phyloP scores from a whole-genome alignment of 2,113 vertebrate species.

The Ptyas mucosa region DNA sequence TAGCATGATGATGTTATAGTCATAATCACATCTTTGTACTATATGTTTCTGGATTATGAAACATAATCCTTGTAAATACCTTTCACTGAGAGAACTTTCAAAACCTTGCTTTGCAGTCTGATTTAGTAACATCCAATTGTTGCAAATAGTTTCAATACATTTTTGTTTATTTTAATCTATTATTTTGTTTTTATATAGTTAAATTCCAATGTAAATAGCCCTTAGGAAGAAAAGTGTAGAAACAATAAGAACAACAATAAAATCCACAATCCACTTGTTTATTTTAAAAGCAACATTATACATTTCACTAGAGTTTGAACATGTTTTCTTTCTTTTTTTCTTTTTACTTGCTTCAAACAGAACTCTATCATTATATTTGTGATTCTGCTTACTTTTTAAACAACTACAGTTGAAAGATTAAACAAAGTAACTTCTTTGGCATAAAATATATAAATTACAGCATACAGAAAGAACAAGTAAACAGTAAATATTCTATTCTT shows the following conservation, averaged over 20 bases:
- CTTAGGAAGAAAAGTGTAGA: background rate
- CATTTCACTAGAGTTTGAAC: rapidly evolving
- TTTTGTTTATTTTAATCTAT: background rate
- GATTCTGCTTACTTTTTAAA: background rate
- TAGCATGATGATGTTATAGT: background rate
- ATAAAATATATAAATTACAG: conserved; percentile 13
- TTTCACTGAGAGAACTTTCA: background rate
- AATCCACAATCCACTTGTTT: background rate
- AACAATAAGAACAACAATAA: background rate
- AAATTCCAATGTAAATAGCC: background rate
- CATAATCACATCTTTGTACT: background rate
- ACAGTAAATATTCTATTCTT: conserved; percentile 11
- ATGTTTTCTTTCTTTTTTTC: background rate
- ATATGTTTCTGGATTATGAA: background rate
- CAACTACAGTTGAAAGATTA: conserved; percentile 1
- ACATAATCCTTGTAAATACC: background rate
- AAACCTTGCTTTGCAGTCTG: background rate
- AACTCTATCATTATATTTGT: background rate
- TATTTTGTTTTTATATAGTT: background rate
- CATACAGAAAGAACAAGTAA: background rate
- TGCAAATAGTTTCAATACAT: background rate
- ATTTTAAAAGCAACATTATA: rapidly evolving
- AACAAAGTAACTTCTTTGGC: conserved; percentile 7
- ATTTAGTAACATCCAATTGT: background rate
- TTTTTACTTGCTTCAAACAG: background rate